Base-by-base conservation (phyloP, 2,113 vertebrate species). In the Chamaea fasciata region DNA sequence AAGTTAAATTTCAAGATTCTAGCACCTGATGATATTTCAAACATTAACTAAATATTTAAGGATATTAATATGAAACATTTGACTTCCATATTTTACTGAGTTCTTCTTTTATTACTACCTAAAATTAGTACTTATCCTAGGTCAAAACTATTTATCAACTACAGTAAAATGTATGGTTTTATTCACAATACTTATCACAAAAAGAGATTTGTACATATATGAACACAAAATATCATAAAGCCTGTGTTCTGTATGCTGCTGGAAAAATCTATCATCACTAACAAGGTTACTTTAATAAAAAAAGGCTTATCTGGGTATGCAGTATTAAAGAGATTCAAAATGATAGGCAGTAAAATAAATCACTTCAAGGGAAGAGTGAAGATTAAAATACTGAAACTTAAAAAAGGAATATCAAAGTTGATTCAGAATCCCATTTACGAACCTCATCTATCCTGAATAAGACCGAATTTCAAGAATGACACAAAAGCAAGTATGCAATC, bases 281-380 rank as follows among this genome's bases (percentile, higher is more conserved):
- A 90, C 87, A 91, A 94, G 46, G 69, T 42, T 31, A 90, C 42
- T 41, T 92, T 65, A 96, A 94, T 91, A 94, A 97, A 97, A 95
- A 70, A 87, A 27, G 41, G 63, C 59, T 89, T 94, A 78, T 92
- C 55, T 67, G 21, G 4, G 70, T 82, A 64, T 83, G 24, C 14
- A 42, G n/a, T 59, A 88, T 91, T 95, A 91, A 94, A 96, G 76
- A 96, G 93, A 97, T 91, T 90, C 92, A 92, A 53, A 82, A 95
- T 90, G 44, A 95, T 53, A 77, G 35, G 78, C 50, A 80, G 35
- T 31, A 57, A 94, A 94, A 97, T 90, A 94, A 97, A 95, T 55
- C 52, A 90, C 59, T 87, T 86, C 76, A 94, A 92, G 87, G 70
- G 81, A 96, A 93, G 22, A 86, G 27, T 7, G 13, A 95, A 92